Percentiles rank a stretch among this genome's conserved stretches.
Conservation (phyloP, 2,113 vertebrate species). For the Tenrec ecaudatus region DNA sequence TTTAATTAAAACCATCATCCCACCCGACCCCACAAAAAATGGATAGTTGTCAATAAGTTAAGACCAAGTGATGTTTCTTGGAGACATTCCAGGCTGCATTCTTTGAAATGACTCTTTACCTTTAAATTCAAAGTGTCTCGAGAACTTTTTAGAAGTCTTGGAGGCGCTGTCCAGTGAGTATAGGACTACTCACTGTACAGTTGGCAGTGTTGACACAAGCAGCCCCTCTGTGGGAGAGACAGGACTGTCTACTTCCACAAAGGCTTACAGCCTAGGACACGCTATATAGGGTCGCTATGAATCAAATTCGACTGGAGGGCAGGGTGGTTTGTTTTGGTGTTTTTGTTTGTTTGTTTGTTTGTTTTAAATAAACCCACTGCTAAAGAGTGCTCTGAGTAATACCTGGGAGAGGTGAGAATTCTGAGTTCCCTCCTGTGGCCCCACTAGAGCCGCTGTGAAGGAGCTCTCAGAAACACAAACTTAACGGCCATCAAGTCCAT, state of each 20-base stretch:
- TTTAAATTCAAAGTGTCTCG: constrained; percentile 14
- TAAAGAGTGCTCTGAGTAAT: neutral
- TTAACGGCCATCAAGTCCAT: no score
- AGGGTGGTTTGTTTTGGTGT: neutral
- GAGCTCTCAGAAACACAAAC: neutral
- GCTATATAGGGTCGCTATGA: neutral
- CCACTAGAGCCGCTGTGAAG: constrained; percentile 36
- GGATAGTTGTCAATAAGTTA: constrained; percentile 45
- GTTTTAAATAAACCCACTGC: neutral
- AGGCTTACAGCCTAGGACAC: neutral
- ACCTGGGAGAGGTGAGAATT: neutral
- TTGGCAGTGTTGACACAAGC: no score
- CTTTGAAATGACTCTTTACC: constrained; percentile 33
- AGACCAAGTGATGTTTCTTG: constrained; percentile 73
- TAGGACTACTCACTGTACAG: no score
- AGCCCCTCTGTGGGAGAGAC: no score
- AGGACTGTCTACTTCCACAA: neutral
- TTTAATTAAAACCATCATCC: constrained; percentile 54
- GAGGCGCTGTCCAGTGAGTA: neutral
- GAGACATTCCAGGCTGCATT: constrained; percentile 66
- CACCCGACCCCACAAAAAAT: constrained; percentile 52
- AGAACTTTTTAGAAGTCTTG: neutral
- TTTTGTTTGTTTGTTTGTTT: no score
- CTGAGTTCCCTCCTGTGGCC: neutral
- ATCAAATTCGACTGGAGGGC: neutral